A percentile compares a stretch with the other conserved stretches of the same genome.
phyloP scores from a whole-genome alignment of 2,797 vertebrate genomes.

The Halcyon smyrnensis region DNA sequence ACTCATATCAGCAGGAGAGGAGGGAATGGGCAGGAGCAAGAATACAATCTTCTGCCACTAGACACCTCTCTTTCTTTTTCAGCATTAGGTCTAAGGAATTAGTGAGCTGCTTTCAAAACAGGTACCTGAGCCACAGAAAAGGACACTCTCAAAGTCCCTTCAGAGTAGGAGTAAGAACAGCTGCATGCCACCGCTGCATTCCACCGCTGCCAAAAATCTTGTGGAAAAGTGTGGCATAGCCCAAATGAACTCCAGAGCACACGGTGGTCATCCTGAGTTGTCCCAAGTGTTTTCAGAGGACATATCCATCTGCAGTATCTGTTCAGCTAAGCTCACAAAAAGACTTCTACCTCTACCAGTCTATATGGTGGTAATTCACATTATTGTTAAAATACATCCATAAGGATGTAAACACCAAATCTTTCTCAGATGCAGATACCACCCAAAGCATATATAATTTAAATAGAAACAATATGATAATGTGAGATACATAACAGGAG shows the following conservation, averaged over 20 bases:
- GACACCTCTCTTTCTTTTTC: neutral
- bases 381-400: neutral
- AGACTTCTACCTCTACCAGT: neutral
- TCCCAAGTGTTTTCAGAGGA: neutral
- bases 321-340: neutral
- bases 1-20: fast-evolving
- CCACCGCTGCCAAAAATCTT: neutral
- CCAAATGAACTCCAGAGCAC: fast-evolving
- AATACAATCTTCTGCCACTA: neutral
- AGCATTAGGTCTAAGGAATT: neutral
- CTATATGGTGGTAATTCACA: neutral
- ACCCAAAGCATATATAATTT: neutral
- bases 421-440: neutral
- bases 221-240: neutral
- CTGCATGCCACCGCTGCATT: no score
- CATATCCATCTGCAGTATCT: fast-evolving
- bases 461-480: neutral
- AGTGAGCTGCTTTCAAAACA: neutral
- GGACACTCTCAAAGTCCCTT: neutral
- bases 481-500: fast-evolving
- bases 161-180: neutral
- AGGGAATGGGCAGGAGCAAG: neutral
- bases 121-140: neutral
- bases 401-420: neutral
- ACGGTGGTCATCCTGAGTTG: neutral